A percentile compares a stretch with the other conserved stretches of the same genome.
Conservation (phyloP, 2,888 invertebrate species). For the Mellilla xanthometata region DNA sequence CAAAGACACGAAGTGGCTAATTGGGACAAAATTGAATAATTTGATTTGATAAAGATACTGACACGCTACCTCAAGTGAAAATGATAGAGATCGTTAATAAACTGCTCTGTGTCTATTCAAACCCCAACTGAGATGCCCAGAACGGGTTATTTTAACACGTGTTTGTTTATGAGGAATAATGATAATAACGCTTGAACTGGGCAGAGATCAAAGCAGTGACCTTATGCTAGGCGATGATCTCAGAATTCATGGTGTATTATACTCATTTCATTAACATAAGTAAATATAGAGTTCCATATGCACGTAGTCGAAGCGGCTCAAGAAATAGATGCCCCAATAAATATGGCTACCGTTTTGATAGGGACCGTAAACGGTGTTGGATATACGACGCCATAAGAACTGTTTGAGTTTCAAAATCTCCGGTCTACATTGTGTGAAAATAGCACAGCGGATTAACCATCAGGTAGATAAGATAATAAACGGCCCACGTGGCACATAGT, state of each 20-base stretch:
- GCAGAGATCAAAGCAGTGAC: conserved; percentile 32
- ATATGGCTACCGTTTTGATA: conserved; percentile 17
- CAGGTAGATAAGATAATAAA: conserved; percentile 72
- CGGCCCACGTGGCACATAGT: conserved; percentile 56
- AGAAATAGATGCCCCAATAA: conserved; percentile 31
- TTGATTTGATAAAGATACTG: conserved; percentile 45
- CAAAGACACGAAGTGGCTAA: conserved; percentile 47
- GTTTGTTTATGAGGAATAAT: conserved; percentile 19
- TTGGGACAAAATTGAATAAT: conserved; percentile 38
- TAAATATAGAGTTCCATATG: conserved; percentile 23
- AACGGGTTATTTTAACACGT: conserved; percentile 21
- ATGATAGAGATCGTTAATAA: conserved; percentile 38
- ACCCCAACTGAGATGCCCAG: conserved; percentile 18
- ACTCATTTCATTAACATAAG: conserved; percentile 33
- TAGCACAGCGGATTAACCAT: conserved; percentile 61
- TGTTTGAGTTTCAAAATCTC: conserved; percentile 50
- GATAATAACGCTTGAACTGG: conserved; percentile 18
- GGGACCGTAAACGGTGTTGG: conserved; percentile 31
- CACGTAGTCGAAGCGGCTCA: conserved; percentile 24
- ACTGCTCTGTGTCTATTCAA: conserved; percentile 22
- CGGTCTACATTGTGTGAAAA: conserved; percentile 60
- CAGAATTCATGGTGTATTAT: conserved; percentile 32
- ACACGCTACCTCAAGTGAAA: conserved; percentile 36
- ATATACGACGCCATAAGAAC: conserved; percentile 28
- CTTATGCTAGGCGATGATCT: conserved; percentile 31